Evolutionary conservation across 2,113 vertebrate species (phyloP).

Genomic region (Gobius niger): DNA sequence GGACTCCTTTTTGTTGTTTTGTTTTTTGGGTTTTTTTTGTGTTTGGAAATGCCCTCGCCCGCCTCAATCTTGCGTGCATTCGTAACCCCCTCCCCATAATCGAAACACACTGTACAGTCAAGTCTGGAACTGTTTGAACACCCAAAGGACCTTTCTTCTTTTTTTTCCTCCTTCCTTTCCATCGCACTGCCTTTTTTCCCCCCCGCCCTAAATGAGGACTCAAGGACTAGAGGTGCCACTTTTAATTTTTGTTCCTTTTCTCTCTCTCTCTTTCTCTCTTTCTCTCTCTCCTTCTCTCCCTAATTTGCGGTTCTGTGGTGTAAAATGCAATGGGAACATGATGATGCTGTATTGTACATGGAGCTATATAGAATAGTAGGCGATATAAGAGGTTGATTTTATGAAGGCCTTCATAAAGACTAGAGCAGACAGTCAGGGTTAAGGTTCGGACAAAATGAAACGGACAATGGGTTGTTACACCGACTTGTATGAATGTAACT

Average conservation of each 20-base stretch:
- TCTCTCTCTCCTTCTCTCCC: conserved; percentile 47
- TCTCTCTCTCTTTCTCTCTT: conserved; percentile 35
- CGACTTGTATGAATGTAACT: conserved; percentile 84
- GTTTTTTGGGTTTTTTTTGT: too few species aligned
- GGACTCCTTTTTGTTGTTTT: conserved; percentile 46
- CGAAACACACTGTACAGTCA: conserved; percentile 63
- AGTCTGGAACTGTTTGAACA: conserved; percentile 73
- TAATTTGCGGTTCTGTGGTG: conserved; percentile 47
- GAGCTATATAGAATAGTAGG: conserved; percentile 42
- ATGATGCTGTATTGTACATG: conserved; percentile 51
- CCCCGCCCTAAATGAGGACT: conserved; percentile 73
- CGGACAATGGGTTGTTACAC: conserved; percentile 78
- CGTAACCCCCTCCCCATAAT: conserved; percentile 37
- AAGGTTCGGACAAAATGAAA: conserved; percentile 47
- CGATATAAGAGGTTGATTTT: conserved; percentile 45
- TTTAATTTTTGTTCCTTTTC: conserved; percentile 58
- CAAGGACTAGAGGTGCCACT: conserved; percentile 79
- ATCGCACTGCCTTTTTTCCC: conserved; percentile 77
- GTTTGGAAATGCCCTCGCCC: conserved; percentile 63
- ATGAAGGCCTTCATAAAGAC: conserved; percentile 85
- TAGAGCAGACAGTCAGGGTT: conserved; percentile 52
- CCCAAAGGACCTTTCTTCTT: conserved; percentile 61
- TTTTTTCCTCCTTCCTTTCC: conserved; percentile 53
- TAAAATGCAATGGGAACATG: conserved; percentile 56
- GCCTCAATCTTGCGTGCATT: conserved; percentile 22